phyloP scores from a whole-genome alignment of 2,888 invertebrate species.

The Cheilosia variabilis region DNA sequence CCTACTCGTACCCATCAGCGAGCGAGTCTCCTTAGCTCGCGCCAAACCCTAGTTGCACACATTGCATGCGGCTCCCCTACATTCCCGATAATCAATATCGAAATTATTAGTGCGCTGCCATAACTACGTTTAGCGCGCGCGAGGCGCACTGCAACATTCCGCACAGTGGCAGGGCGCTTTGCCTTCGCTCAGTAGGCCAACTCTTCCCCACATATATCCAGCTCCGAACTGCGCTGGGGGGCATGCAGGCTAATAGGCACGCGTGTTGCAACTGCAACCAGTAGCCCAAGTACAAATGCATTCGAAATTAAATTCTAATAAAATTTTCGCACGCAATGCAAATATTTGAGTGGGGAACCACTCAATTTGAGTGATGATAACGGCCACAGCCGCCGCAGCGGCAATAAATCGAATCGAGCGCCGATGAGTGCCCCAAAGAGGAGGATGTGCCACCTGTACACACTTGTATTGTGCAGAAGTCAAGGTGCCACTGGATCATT shows the following conservation, averaged over 20 bases:
- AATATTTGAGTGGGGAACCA: slow-evolving; percentile 72
- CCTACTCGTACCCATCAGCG: slow-evolving; percentile 5
- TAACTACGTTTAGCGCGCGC: slow-evolving; percentile 61
- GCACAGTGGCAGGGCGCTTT: slow-evolving; percentile 53
- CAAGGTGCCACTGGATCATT: slow-evolving; percentile 65
- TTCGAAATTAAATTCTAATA: slow-evolving; percentile 79
- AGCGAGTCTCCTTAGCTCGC: neutral
- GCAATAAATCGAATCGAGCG: slow-evolving; percentile 56
- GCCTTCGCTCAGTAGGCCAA: slow-evolving; percentile 71
- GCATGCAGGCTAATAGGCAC: slow-evolving; percentile 30
- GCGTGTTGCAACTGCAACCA: slow-evolving; percentile 55
- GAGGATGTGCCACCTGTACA: slow-evolving; percentile 25
- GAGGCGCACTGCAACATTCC: slow-evolving; percentile 16
- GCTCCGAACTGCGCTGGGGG: slow-evolving; percentile 38
- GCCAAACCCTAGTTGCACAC: neutral
- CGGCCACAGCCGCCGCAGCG: slow-evolving; percentile 17
- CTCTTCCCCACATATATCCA: neutral
- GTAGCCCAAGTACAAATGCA: slow-evolving; percentile 63
- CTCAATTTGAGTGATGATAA: slow-evolving; percentile 73
- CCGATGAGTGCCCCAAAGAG: slow-evolving; percentile 31
- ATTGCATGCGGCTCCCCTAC: slow-evolving; percentile 31
- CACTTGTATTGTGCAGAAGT: slow-evolving; percentile 11
- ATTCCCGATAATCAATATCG: slow-evolving; percentile 70
- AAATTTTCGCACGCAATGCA: slow-evolving; percentile 80
- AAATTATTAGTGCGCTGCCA: slow-evolving; percentile 74